Evolutionary conservation across 2,797 vertebrate genomes (phyloP).

Genomic region (Peromyscus aztecus): DNA sequence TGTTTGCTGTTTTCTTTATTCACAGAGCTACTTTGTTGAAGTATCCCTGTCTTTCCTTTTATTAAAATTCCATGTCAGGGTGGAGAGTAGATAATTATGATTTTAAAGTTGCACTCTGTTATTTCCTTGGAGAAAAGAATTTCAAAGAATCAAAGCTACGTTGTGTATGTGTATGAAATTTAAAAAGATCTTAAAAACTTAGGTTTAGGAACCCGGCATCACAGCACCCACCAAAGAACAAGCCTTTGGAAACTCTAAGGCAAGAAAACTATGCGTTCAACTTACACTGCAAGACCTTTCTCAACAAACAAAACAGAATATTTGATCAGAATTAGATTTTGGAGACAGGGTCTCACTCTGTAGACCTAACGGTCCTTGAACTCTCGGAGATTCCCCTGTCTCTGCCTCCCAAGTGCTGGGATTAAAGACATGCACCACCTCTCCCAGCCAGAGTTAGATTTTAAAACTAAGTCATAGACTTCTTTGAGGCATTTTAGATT

Average conservation of each 20-base stretch:
- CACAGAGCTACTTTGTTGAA: constrained; percentile 41
- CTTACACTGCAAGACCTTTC: neutral
- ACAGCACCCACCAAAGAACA: neutral
- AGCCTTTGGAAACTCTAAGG: too few species aligned
- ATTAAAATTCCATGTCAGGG: neutral
- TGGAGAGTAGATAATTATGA: constrained; percentile 14
- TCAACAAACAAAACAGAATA: neutral
- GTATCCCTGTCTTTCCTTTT: neutral
- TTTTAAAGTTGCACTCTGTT: constrained; percentile 32
- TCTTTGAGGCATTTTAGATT: neutral
- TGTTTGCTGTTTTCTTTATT: constrained; percentile 44
- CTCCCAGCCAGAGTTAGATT: neutral
- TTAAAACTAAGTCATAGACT: neutral
- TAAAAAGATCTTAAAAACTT: neutral
- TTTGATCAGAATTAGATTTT: neutral
- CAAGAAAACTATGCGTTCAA: neutral
- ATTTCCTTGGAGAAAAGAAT: neutral
- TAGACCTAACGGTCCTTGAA: neutral
- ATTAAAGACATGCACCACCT: neutral
- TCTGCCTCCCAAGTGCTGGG: neutral
- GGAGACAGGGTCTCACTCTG: neutral
- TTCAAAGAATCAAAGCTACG: constrained; percentile 17
- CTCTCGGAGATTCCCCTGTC: neutral
- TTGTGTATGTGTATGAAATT: neutral
- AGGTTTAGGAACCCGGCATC: neutral